These are phyloP conservation scores for Gobio gobio DNA, from an alignment of 2,113 vertebrate species.

Conservation along the genomic window DNA sequence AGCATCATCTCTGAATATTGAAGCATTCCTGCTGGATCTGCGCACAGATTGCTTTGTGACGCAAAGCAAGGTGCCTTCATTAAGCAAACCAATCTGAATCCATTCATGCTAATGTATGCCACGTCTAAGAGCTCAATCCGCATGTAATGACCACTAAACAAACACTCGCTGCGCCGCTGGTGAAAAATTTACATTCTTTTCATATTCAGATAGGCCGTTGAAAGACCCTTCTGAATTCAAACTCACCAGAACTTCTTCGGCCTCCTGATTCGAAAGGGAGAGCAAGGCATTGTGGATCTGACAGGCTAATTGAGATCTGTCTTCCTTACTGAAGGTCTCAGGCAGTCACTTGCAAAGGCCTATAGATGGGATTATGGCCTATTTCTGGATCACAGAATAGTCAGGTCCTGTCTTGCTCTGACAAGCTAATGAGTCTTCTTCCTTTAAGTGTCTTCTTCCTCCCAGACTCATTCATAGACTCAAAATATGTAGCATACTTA, in stretches of 20 bases:
- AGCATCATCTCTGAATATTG: not conserved
- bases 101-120: constrained; percentile 30
- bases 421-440: constrained; percentile 17
- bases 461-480: not conserved
- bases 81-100: constrained; percentile 30
- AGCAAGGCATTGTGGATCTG: constrained; percentile 59
- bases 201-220: constrained; percentile 34
- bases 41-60: constrained; percentile 15
- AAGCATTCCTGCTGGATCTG: not conserved
- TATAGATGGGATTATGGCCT: constrained; percentile 20
- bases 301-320: not conserved
- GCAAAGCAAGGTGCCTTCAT: constrained; percentile 27
- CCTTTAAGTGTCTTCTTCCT: not conserved
- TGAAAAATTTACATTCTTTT: constrained; percentile 4
- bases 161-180: not conserved
- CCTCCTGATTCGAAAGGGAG: constrained; percentile 57
- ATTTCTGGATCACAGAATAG: constrained; percentile 25
- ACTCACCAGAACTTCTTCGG: constrained; percentile 62
- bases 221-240: constrained; percentile 10
- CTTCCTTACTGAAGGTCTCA: constrained; percentile 8
- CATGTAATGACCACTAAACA: constrained; percentile 24
- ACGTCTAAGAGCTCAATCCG: not conserved
- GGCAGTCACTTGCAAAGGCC: not conserved
- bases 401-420: constrained; percentile 3
- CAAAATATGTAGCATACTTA: not conserved